Percentiles rank a stretch among this genome's conserved stretches.
These are phyloP conservation scores for Drosophila watanabei DNA, from an alignment of 1,140 invertebrate species.

Conservation along the genomic window DNA sequence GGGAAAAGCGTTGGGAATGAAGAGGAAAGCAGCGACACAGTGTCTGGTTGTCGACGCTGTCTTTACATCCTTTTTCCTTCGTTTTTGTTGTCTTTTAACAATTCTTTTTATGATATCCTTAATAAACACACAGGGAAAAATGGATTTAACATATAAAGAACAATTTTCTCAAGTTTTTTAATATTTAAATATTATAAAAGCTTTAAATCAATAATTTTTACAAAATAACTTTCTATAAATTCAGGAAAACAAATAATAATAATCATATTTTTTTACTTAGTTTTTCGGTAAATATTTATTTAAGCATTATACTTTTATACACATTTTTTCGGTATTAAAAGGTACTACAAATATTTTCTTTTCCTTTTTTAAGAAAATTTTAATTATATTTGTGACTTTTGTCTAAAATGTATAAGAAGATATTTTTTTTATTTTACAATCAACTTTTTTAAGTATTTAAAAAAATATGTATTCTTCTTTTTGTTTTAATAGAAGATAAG, in stretches of 20 bases:
- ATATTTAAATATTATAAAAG: rapidly evolving
- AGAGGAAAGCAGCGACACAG: slow-evolving; percentile 43
- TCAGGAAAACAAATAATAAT: too few relatives aligned
- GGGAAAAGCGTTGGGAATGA: slow-evolving; percentile 37
- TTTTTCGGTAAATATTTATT: too few relatives aligned
- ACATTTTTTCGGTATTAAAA: background rate
- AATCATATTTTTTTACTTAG: too few relatives aligned
- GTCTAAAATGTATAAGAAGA: background rate
- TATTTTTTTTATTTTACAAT: too few relatives aligned
- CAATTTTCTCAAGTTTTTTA: background rate
- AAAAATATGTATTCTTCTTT: too few relatives aligned
- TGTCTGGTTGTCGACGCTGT: slow-evolving; percentile 55
- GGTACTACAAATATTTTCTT: background rate
- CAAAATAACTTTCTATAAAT: background rate
- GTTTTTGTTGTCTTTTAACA: slow-evolving; percentile 47
- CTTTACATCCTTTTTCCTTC: slow-evolving; percentile 26
- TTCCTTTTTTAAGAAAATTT: background rate
- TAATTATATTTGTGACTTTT: background rate
- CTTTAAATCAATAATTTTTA: background rate
- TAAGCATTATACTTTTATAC: too few relatives aligned
- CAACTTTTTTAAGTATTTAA: too few relatives aligned
- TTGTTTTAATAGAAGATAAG: too few relatives aligned
- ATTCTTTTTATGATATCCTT: slow-evolving; percentile 70
- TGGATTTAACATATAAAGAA: background rate
- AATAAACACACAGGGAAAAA: slow-evolving; percentile 24